Base-by-base conservation (phyloP, 1,140 invertebrate species). In the Radopholus similis region DNA sequence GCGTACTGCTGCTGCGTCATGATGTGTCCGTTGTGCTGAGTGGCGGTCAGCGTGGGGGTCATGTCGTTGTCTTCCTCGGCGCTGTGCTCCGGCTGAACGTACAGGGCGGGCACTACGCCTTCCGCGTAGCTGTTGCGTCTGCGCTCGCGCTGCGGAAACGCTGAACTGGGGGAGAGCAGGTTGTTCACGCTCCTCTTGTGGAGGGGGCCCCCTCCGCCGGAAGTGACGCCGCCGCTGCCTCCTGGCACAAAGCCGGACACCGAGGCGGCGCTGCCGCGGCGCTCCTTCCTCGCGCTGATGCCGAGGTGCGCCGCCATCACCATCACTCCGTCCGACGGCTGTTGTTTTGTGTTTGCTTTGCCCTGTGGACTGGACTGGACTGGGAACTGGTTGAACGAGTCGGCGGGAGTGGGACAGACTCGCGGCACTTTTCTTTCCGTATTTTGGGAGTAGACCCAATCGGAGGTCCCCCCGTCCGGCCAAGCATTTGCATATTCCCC, bases 81-180 rank as follows among this genome's bases (percentile, higher is more conserved):
- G 47, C 30, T 51, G 3, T 28, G 4, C 30, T 51, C 47, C 23
- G n/a, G n/a, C n/a, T 62, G 34, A 21, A 62, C 49, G 49, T 47
- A 62, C 21, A 62, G 32, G 23, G 40, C 58, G 4, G 58, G 58
- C 34, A 62, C 18, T 18, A 47, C 49, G 15, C 49, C 58, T 9
- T 30, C 58, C 18, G 58, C 58, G 58, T 62, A 62, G 8, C 58
- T 62, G 18, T 62, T 62, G 42, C 58, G 37, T 28, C 23, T 23
- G 42, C 44, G 40, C 23, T 62, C 21, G 44, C 40, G 2, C 23
- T n/a, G 42, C 18, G 58, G 40, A 34, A 26, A 62, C 4, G 21
- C 58, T 40, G 58, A 62, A 62, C 44, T 62, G 32, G 58, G 58
- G 5, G 58, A 62, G 21, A 62, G 40, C 23, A 21, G 23, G 47